These are phyloP conservation scores for Hermaeophaga mercurialis DNA, from an alignment of 2,888 invertebrate genomes.

Conservation along the genomic window DNA sequence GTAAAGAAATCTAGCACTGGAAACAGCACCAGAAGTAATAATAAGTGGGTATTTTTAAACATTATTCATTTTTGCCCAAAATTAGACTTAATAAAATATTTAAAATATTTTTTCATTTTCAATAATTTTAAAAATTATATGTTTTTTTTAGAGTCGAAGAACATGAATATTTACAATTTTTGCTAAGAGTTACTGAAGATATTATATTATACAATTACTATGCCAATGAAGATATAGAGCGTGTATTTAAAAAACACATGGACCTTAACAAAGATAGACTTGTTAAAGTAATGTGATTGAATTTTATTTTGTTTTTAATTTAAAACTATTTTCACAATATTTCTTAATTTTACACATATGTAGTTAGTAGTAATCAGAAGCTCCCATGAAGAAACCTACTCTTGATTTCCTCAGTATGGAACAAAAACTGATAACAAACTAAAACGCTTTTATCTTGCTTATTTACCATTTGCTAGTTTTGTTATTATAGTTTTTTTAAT, in stretches of 20 bases:
- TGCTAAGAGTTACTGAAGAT: slow-evolving; percentile 61
- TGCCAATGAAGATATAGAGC: slow-evolving; percentile 60
- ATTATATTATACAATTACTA: slow-evolving; percentile 62
- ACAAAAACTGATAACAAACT: too few species aligned
- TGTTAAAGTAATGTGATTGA: slow-evolving; percentile 57
- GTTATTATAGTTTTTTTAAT: too few species aligned
- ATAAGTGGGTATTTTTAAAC: background rate
- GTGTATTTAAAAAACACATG: slow-evolving; percentile 61
- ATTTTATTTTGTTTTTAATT: too few species aligned
- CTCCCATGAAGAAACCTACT: too few species aligned
- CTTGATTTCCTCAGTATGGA: too few species aligned
- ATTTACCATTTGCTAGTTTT: too few species aligned
- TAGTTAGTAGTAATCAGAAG: too few species aligned
- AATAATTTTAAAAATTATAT: background rate
- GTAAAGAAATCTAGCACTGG: background rate
- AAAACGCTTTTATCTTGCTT: too few species aligned
- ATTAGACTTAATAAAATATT: too few species aligned
- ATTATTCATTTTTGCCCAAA: background rate
- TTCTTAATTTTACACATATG: too few species aligned
- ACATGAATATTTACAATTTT: slow-evolving; percentile 54
- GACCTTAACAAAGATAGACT: slow-evolving; percentile 58
- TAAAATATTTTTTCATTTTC: background rate
- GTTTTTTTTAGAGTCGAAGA: slow-evolving; percentile 41
- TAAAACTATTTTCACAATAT: too few species aligned
- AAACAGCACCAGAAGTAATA: background rate